Percentiles rank a stretch among this genome's conserved stretches.
These are phyloP conservation scores for Metopia argyrocephala DNA, from an alignment of 2,888 invertebrate genomes.

Conservation along the genomic window DNA sequence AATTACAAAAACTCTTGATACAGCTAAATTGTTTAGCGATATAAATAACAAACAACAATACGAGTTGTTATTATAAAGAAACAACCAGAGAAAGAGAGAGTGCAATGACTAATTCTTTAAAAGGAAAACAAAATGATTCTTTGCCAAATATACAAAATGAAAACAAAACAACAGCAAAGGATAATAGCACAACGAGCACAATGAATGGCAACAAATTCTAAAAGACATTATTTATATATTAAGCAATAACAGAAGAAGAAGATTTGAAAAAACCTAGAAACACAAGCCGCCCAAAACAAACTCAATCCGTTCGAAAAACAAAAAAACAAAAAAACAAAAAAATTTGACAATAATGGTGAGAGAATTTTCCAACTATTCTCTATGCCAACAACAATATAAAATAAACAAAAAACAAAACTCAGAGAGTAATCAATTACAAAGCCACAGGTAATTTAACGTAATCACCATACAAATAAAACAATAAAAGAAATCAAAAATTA, in stretches of 20 bases:
- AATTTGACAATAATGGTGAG: background rate
- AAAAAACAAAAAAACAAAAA: slow-evolving; percentile 1
- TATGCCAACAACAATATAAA: background rate
- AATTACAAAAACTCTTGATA: background rate
- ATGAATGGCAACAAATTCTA: background rate
- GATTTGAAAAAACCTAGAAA: background rate
- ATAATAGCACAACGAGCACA: background rate
- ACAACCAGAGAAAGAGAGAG: background rate
- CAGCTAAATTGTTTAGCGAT: background rate
- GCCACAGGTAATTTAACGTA: slow-evolving; percentile 30
- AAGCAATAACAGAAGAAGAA: no score
- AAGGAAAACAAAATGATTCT: slow-evolving; percentile 19
- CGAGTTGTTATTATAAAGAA: no score
- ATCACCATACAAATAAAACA: slow-evolving; percentile 44
- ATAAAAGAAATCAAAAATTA: slow-evolving; percentile 13
- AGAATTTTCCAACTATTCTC: no score
- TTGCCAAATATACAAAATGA: slow-evolving; percentile 4
- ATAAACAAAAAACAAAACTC: background rate
- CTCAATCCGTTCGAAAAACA: no score
- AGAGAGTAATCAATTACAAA: slow-evolving; percentile 10
- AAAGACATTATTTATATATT: no score
- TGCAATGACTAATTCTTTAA: background rate
- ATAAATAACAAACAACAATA: background rate
- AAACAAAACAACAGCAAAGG: background rate
- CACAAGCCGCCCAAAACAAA: no score